These are phyloP conservation scores for Sciaenops ocellatus DNA, from an alignment of 2,797 vertebrate species.

Conservation along the genomic window DNA sequence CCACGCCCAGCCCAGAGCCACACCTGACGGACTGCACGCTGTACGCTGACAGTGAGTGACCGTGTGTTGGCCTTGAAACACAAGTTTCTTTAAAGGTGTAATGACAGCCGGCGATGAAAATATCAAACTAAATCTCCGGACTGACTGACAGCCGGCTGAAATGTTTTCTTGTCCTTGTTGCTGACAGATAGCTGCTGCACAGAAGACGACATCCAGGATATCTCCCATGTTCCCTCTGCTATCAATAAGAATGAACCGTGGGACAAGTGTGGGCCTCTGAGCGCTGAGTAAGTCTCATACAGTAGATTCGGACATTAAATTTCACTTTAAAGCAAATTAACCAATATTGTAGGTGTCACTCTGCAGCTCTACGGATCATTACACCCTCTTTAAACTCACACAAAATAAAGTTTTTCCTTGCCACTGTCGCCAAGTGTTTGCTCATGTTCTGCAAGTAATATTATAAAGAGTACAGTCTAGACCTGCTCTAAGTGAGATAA, in stretches of 20 bases:
- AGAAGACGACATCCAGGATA: constrained; percentile 76
- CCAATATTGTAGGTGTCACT: not conserved
- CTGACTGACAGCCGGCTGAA: constrained; percentile 12
- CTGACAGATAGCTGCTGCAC: constrained; percentile 84
- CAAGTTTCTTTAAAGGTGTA: not conserved
- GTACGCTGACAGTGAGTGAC: constrained; percentile 86
- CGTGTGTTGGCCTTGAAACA: not conserved
- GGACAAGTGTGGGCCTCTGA: constrained; percentile 85
- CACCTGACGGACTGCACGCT: constrained; percentile 81
- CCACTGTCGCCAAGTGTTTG: too few species aligned
- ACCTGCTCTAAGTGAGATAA: too few species aligned
- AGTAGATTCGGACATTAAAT: too few species aligned
- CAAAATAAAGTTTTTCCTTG: too few species aligned
- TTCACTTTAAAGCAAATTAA: not conserved
- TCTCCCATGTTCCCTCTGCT: constrained; percentile 65
- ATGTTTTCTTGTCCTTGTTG: constrained; percentile 19
- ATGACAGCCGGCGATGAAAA: not conserved
- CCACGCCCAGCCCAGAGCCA: constrained; percentile 80
- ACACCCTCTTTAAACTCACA: not conserved
- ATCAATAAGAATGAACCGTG: constrained; percentile 75
- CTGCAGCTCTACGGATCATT: too few species aligned
- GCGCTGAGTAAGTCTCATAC: constrained; percentile 72
- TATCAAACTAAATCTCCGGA: not conserved
- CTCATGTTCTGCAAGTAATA: too few species aligned
- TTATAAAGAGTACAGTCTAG: too few species aligned